Evolutionary conservation across 1,140 invertebrate genomes (phyloP), one percentile per base, ranked within the genome.

Genomic region (Lordiphosa mommai): DNA sequence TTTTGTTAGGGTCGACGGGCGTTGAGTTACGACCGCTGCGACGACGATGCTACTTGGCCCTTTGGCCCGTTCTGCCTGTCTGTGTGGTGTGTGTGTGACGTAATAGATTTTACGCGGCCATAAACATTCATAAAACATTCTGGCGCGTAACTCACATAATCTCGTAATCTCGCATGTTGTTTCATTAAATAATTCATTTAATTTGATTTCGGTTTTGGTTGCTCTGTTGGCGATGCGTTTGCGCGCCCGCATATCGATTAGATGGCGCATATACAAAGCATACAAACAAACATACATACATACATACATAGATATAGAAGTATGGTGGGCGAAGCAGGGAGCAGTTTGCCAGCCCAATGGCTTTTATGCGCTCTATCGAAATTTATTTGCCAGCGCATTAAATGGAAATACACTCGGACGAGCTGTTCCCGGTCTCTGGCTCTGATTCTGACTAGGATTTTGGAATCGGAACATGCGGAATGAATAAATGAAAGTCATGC

Each of bases 141-240:
- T 76, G 52, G 58, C 64, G 57, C 71, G 66, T 80, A 71, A 71
- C 76, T 80, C 76, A 80, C 76, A 80, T 80, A 71, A 80, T 80
- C 68, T 65, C 64, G 76, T 82, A 82, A 74, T 82, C 76, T 74
- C 55, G 55, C 69, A 67, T 67, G 58, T 67, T 67, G 66, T 71
- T 82, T 82, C 76, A 76, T 82, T 80, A 80, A 80, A 80, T 80
- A 80, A 80, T 80, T 82, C 66, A 80, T 80, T 80, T 82, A 82
- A 80, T 80, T 80, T 82, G 76, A 80, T 80, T 80, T 80, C 37
- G 52, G 46, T 56, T 50, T 52, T 12, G 16, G 49, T n/a, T 48
- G 27, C 36, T 9, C 2, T 36, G 16, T 4, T 34, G 7, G 27
- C 37, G 7, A 13, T 10, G 43, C 32, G 27, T 50, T 38, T 32